Evolutionary conservation across 2,888 invertebrate species (phyloP).

Genomic region (Drosophila robusta): DNA sequence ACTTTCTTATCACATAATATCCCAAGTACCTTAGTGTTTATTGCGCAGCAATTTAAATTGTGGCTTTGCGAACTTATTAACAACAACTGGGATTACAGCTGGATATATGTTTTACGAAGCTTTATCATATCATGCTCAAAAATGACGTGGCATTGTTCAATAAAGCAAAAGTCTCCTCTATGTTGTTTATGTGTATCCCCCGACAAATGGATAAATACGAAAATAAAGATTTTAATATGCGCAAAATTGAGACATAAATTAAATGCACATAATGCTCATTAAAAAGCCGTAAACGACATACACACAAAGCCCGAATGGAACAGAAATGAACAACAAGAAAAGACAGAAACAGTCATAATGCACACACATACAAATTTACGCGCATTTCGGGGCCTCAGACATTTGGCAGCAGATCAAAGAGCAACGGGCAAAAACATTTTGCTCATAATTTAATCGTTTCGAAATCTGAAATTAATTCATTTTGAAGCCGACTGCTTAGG

Average conservation of each 20-base stretch:
- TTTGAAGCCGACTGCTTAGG: conserved; percentile 69
- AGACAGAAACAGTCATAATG: background rate
- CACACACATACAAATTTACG: background rate
- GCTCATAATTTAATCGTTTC: conserved; percentile 81
- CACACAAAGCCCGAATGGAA: conserved; percentile 22
- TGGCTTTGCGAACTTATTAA: conserved; percentile 17
- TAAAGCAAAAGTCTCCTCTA: background rate
- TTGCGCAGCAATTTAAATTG: conserved; percentile 34
- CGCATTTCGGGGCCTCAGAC: conserved; percentile 9
- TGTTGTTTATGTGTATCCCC: background rate
- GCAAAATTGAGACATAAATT: conserved; percentile 79
- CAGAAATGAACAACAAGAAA: conserved; percentile 30
- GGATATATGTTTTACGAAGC: background rate
- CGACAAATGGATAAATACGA: conserved; percentile 9
- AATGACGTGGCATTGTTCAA: background rate
- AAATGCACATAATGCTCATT: conserved; percentile 79
- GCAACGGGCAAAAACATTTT: conserved; percentile 55
- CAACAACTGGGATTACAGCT: conserved; percentile 8
- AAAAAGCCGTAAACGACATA: conserved; percentile 71
- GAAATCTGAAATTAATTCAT: conserved; percentile 77
- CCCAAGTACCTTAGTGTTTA: conserved; percentile 9
- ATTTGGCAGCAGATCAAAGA: conserved; percentile 78
- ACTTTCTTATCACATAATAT: conserved; percentile 17
- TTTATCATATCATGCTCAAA: background rate
- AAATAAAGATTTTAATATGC: conserved; percentile 72